Evolutionary conservation across 2,797 vertebrate species (phyloP), one percentile per base, ranked within the genome.

Genomic region (Sarcophilus harrisii): DNA sequence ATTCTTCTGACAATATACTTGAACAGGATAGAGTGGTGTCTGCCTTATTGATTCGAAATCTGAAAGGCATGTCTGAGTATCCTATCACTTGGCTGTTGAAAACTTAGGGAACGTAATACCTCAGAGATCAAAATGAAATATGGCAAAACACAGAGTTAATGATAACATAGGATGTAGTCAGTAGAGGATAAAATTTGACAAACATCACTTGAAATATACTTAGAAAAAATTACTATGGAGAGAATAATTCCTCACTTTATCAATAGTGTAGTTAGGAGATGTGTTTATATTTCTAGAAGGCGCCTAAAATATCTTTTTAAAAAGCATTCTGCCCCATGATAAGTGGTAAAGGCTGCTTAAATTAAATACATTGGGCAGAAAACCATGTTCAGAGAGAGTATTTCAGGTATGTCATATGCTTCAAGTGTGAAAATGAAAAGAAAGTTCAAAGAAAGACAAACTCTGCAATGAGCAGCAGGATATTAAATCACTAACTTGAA

Each of bases 161-260:
- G 0, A 92, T 92, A 24, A 95, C 94, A 73, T 30, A 87, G 93
- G 73, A 87, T 90, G 93, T 32, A 62, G 58, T 92, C 18, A 94
- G 21, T 4, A 90, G 30, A 62, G 4, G 5, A 92, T 57, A 90
- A 95, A 94, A 93, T 0, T 54, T 58, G 24, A 91, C 58, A 91
- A 29, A 0, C 45, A 9, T 93, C 90, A 3, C 10, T 93, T 28
- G 91, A 91, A 96, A 89, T 10, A 92, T n/a, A 95, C 29, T 89
- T 57, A 55, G n/a, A 73, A 91, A 95, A 91, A 62, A 90, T 18
- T 90, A 91, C 57, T 58, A 18, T 58, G 30, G 5, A 87, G 49
- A 58, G 62, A 1, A 38, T 54, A 57, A 95, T 90, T n/a, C 73
- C 73, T 62, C 0, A 58, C 91, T 93, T 92, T 95, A 57, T 92